A percentile compares a stretch with the other conserved stretches of the same genome.
phyloP scores from a whole-genome alignment of 2,113 vertebrate species.

The Calyptommatus sinebrachiatus region DNA sequence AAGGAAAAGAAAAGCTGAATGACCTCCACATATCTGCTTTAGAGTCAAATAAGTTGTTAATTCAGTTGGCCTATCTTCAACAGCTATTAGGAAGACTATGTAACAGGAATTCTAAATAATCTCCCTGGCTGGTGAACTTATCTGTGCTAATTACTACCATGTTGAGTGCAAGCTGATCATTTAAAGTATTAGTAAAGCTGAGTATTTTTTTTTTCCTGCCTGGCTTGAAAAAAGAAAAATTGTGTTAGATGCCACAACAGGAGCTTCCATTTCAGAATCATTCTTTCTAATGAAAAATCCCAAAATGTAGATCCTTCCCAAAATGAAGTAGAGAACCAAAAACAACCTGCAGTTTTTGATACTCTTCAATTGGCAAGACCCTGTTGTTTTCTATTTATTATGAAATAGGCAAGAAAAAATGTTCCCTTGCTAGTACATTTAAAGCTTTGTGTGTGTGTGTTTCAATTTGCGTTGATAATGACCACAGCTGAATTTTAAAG shows the following conservation, averaged over 20 bases:
- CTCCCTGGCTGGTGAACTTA: slow-evolving; percentile 22
- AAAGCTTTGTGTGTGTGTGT: neutral
- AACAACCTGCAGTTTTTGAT: neutral
- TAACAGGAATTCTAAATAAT: slow-evolving; percentile 36
- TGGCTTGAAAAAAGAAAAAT: neutral
- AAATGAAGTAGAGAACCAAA: neutral
- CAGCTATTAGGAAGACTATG: slow-evolving; percentile 24
- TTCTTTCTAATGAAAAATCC: neutral
- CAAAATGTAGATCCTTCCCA: neutral
- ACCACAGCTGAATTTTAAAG: neutral
- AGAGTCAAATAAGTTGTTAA: slow-evolving; percentile 37
- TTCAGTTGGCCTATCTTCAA: slow-evolving; percentile 37
- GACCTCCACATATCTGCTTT: slow-evolving; percentile 35
- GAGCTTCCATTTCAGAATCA: neutral
- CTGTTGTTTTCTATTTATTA: neutral
- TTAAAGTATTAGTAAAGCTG: neutral
- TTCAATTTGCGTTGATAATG: neutral
- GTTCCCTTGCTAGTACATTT: neutral
- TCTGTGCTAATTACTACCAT: slow-evolving; percentile 16
- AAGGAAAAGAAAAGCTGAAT: neutral
- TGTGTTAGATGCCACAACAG: slow-evolving; percentile 13
- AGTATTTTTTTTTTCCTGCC: neutral
- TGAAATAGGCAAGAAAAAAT: neutral
- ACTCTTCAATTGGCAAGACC: neutral
- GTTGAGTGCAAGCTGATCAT: slow-evolving; percentile 24